Base-by-base conservation (phyloP, 2,113 vertebrate species). In the Lepus americanus region DNA sequence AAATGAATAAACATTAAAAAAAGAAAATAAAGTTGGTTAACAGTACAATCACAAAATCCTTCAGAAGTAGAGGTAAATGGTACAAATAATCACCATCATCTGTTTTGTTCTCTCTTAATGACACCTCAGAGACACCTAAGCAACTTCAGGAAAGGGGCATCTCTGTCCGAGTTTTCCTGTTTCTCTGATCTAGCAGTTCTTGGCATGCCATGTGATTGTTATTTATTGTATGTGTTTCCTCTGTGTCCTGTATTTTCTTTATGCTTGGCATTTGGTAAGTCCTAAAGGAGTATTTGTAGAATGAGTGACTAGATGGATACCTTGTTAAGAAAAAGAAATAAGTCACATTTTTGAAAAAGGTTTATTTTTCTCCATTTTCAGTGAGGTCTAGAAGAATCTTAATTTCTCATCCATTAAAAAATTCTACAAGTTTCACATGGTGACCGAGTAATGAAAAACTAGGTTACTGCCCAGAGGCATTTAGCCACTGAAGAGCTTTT, bases 271-370 rank as follows among this genome's bases (percentile, higher is more conserved):
- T 22, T 90, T 87, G 74, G 3, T 69, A 89, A 51, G 4, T 36
- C 92, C 4, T 49, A 74, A 70, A 70, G 29, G 74, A 64, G 27
- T 61, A 77, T 51, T 77, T 90, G 6, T 61, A 36, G 12, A 74
- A 82, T 87, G n/a, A 72, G 10, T 94, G 63, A 59, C 23, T 82
- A 73, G 87, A 14, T 86, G 91, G 73, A 6, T 79, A 72, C 89
- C 23, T 51, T 20, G 73, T 53, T 72, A 73, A 83, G 6, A 20
- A 82, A 90, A 77, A 82, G 73, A 55, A 39, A 81, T 49, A 64
- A 17, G 55, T 9, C 25, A 83, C 4, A 10, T 17, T 66, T 1
- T 77, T 92, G 53, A 87, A 4, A 64, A 53, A 59, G 31, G 69
- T 79, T 78, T 25, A 16, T 61, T 82, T 86, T 87, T 86, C 33